These are phyloP conservation scores for Axea sp. DNA, from an alignment of 2,888 invertebrate genomes.

Conservation along the genomic window DNA sequence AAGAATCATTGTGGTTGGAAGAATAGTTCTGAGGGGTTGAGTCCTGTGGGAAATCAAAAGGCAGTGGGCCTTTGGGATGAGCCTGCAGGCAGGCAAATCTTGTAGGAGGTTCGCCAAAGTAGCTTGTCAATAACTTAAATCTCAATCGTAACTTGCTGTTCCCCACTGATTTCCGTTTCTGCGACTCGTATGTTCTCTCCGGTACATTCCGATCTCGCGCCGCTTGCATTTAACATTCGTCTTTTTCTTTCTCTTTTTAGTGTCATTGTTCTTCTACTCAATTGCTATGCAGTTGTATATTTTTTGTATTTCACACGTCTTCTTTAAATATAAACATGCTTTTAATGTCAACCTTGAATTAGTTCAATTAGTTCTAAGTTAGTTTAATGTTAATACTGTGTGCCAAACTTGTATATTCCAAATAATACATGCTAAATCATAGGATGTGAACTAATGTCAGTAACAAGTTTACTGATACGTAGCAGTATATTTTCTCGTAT, in stretches of 20 bases:
- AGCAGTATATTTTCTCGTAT: slow-evolving; percentile 76
- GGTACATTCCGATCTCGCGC: slow-evolving; percentile 17
- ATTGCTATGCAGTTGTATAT: slow-evolving; percentile 55
- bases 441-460: slow-evolving; percentile 37
- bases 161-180: slow-evolving; percentile 75
- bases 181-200: slow-evolving; percentile 63
- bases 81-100: slow-evolving; percentile 72
- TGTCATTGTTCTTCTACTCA: slow-evolving; percentile 36
- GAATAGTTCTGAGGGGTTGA: slow-evolving; percentile 77
- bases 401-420: slow-evolving; percentile 21
- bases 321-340: no score
- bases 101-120: slow-evolving; percentile 75
- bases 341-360: no score
- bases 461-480: slow-evolving; percentile 65
- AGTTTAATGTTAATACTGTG: no score
- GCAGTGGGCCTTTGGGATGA: slow-evolving; percentile 75
- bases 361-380: no score
- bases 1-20: slow-evolving; percentile 77
- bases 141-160: slow-evolving; percentile 78
- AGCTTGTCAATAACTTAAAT: slow-evolving; percentile 80
- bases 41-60: slow-evolving; percentile 79
- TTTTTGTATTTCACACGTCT: slow-evolving; percentile 29
- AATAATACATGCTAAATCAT: slow-evolving; percentile 39
- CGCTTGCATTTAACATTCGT: slow-evolving; percentile 23
- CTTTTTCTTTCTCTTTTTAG: slow-evolving; percentile 10